Percentiles rank a stretch among this genome's conserved stretches.
phyloP scores from a whole-genome alignment of 2,113 vertebrate species.

The Aythya baeri region DNA sequence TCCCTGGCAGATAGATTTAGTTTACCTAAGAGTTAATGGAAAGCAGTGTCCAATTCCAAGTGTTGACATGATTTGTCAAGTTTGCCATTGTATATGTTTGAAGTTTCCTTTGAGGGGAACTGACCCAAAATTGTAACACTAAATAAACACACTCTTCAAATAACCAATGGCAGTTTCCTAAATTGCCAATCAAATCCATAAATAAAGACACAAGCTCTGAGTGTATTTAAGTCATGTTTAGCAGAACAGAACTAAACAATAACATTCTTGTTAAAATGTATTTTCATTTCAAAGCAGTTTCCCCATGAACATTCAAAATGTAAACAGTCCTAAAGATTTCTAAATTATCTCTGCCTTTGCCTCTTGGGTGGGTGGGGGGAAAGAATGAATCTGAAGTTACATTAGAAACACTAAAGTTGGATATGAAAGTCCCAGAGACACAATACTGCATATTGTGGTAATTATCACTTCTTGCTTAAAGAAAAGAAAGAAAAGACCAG shows the following conservation, averaged over 20 bases:
- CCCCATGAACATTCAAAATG: constrained; percentile 38
- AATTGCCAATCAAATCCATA: constrained; percentile 57
- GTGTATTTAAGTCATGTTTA: constrained; percentile 47
- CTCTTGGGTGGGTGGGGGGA: neutral
- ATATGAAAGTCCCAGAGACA: constrained; percentile 57
- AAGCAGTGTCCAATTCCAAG: constrained; percentile 49
- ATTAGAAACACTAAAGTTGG: constrained; percentile 1
- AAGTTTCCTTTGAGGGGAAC: constrained; percentile 67
- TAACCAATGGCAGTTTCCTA: constrained; percentile 53
- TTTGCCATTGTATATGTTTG: constrained; percentile 30
- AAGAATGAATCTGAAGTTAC: neutral
- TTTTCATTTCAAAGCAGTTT: constrained; percentile 53
- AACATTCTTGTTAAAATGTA: constrained; percentile 43
- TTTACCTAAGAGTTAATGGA: constrained; percentile 39
- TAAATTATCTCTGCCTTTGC: constrained; percentile 45
- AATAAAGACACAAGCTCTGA: constrained; percentile 44
- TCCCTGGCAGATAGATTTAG: neutral
- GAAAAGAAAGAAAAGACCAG: constrained; percentile 28
- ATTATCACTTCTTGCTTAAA: constrained; percentile 55
- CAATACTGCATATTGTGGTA: constrained; percentile 61
- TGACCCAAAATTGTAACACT: constrained; percentile 64
- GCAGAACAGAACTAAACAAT: constrained; percentile 59
- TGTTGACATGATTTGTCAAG: constrained; percentile 55
- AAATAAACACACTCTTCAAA: constrained; percentile 67
- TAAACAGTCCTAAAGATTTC: constrained; percentile 40